These are phyloP conservation scores for Drosophila nigromelanica DNA, from an alignment of 1,140 invertebrate species.

Conservation along the genomic window DNA sequence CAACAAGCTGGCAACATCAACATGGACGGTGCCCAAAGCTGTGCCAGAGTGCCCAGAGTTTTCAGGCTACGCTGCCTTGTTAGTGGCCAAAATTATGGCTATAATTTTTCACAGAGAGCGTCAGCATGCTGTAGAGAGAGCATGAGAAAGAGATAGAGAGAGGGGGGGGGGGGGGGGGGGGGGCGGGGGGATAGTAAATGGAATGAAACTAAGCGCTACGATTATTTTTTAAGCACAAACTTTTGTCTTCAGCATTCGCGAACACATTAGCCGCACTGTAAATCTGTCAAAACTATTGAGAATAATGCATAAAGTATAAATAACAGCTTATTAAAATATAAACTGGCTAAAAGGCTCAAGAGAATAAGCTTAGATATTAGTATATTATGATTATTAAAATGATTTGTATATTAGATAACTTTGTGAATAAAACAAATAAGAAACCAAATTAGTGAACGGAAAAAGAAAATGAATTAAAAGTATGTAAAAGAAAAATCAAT, in stretches of 20 bases:
- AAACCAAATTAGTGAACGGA: too few relatives aligned
- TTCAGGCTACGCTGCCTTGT: constrained; percentile 53
- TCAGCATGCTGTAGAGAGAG: constrained; percentile 10
- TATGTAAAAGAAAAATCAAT: too few relatives aligned
- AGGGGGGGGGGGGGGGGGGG: neutral
- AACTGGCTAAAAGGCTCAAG: neutral
- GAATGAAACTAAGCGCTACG: constrained; percentile 24
- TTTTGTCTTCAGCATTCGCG: constrained; percentile 33
- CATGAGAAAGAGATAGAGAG: constrained; percentile 7
- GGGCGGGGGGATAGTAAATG: constrained; percentile 11
- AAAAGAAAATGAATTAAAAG: too few relatives aligned
- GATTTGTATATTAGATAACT: too few relatives aligned
- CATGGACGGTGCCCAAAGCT: neutral
- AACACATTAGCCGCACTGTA: constrained; percentile 50
- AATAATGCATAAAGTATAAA: constrained; percentile 57
- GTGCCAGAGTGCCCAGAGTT: constrained; percentile 41
- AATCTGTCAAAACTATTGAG: constrained; percentile 61
- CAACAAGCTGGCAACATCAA: constrained; percentile 39
- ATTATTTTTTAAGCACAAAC: constrained; percentile 59
- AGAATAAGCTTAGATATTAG: neutral
- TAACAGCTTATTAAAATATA: constrained; percentile 3
- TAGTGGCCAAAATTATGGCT: constrained; percentile 77
- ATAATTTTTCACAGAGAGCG: constrained; percentile 69
- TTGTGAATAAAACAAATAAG: too few relatives aligned
- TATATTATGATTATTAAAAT: too few relatives aligned